These are phyloP conservation scores for Stomatorhinus walkeri DNA, from an alignment of 2,797 vertebrate species.

Conservation along the genomic window DNA sequence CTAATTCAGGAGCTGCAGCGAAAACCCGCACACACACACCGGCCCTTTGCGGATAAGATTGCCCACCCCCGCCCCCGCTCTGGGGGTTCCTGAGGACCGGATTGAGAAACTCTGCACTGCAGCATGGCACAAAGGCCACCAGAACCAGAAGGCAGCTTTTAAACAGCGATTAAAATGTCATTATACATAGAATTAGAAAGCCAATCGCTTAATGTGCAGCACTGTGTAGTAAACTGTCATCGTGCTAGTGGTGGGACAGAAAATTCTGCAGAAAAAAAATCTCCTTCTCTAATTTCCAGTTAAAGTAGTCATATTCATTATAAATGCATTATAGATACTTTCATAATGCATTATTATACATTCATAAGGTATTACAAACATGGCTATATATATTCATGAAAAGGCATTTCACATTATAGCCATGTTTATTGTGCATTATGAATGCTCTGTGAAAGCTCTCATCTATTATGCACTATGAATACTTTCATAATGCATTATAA, in stretches of 20 bases:
- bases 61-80: too few relatives aligned
- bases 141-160: background rate
- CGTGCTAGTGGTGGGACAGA: background rate
- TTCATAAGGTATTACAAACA: background rate
- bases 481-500: background rate
- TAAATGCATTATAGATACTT: background rate
- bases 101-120: background rate
- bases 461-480: background rate
- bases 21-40: too few relatives aligned
- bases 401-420: background rate
- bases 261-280: background rate
- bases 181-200: background rate
- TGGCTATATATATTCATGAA: background rate
- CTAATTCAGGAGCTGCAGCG: too few relatives aligned
- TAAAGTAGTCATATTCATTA: background rate
- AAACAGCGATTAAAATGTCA: background rate
- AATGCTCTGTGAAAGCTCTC: background rate
- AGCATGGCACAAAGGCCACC: background rate
- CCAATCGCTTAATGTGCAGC: background rate
- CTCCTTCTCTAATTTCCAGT: too few relatives aligned
- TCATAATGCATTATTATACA: background rate
- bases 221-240: background rate
- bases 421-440: background rate
- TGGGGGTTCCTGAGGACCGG: background rate
- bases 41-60: too few relatives aligned